phyloP scores from a whole-genome alignment of 2,113 vertebrate species.

The Gasterosteus nipponicus region DNA sequence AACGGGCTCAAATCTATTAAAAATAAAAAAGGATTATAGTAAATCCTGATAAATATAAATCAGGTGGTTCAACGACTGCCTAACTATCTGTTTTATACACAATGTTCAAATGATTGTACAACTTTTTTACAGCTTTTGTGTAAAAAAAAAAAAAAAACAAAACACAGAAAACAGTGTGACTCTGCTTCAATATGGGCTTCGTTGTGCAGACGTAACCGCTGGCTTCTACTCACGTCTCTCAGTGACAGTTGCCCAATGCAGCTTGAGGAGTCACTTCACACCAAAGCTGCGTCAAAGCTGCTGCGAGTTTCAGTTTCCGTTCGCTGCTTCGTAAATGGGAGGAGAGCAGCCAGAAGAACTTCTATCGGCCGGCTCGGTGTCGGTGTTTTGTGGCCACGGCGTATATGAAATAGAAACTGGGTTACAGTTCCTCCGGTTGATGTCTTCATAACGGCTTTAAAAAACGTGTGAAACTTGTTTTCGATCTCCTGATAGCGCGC shows the following conservation, averaged over 20 bases:
- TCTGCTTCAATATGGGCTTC: background rate
- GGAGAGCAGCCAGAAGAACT: background rate
- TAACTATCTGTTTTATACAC: background rate
- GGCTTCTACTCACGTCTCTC: slow-evolving; percentile 2
- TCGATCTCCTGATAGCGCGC: background rate
- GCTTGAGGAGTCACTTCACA: background rate
- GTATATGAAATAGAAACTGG: background rate
- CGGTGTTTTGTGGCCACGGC: background rate
- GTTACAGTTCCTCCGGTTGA: background rate
- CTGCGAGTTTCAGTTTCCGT: background rate
- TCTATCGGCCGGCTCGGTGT: background rate
- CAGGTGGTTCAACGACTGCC: background rate
- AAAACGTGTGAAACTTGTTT: background rate
- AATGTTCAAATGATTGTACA: background rate
- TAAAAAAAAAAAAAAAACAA: background rate
- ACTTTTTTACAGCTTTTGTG: background rate
- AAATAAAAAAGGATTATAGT: accelerated
- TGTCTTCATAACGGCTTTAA: background rate
- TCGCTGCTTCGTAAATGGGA: background rate
- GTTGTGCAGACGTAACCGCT: background rate
- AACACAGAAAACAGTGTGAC: background rate
- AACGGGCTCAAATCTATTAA: background rate
- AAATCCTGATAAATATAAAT: background rate
- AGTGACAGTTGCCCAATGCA: accelerated
- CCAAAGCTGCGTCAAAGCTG: accelerated